Base-by-base conservation (phyloP, 2,113 vertebrate genomes). In the Gopherus evgoodei region DNA sequence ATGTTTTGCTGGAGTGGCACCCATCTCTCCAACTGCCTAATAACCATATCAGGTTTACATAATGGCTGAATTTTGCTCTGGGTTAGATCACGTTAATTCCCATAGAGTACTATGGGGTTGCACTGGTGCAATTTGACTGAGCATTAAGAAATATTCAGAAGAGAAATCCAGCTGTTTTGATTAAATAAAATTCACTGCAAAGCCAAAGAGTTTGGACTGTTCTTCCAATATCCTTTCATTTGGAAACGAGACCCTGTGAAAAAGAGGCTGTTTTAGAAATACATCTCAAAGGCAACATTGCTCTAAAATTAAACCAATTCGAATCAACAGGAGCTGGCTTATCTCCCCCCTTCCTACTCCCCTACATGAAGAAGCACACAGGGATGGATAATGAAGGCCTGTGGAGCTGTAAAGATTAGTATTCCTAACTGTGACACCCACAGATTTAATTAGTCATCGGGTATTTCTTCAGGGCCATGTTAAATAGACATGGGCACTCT, bases 381-480 rank as follows among this genome's bases (percentile, higher is more conserved):
- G 25, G 83, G 80, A 88, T 10, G 69, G 31, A 31, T 95, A 88
- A 95, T 96, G 90, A 95, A 94, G 93, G 80, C 86, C 57, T 31
- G 44, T 5, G 62, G 44, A 86, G 94, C 90, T 86, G 87, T 19
- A 72, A n/a, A 91, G 92, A 95, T 97, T 90, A 95, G 94, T n/a
- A 94, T 96, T 97, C 95, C 95, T 47, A 87, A 22, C 84, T 89
- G 52, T 3, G 57, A 85, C 90, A 75, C 86, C 44, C 7, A 1
- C 16, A 24, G 78, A 59, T 93, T 88, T 98, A 96, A 98, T 97
- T 94, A 97, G 83, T 93, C 50, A 83, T 84, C 8, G 90, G 78
- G 38, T 83, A 54, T 56, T 95, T 95, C 92, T 93, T 84, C 96
- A 88, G 95, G 84, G 93, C 93, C n/a, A 1, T 0, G 0, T 17